Evolutionary conservation across 2,797 vertebrate species (phyloP).

Genomic region (Gorsachius magnificus): DNA sequence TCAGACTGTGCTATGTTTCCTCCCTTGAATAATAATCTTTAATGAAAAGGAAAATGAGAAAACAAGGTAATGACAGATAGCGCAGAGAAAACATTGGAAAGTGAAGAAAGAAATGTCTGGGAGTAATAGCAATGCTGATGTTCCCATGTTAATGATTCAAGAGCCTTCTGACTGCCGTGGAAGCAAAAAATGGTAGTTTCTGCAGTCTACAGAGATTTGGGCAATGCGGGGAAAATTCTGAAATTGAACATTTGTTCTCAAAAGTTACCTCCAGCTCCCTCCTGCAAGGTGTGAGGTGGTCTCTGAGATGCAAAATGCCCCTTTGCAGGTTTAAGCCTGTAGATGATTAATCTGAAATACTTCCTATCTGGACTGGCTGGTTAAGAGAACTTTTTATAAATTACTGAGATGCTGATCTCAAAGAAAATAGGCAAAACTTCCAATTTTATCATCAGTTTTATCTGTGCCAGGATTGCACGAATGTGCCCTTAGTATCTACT

Average conservation of each 20-base stretch:
- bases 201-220: not conserved
- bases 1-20: constrained; percentile 29
- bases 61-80: constrained; percentile 59
- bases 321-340: not conserved
- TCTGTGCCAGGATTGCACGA: not conserved
- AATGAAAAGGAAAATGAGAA: constrained; percentile 65
- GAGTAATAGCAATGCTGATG: not conserved
- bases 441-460: not conserved
- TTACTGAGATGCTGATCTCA: not conserved
- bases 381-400: constrained; percentile 22
- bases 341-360: constrained; percentile 14
- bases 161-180: not conserved
- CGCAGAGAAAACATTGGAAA: constrained; percentile 55
- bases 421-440: not conserved
- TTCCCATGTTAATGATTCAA: constrained; percentile 21
- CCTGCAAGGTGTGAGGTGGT: not conserved
- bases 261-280: not conserved
- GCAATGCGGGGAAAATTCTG: not conserved
- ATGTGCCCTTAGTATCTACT: not conserved
- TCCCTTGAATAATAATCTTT: constrained; percentile 38
- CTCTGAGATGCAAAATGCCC: not conserved
- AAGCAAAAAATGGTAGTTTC: not conserved
- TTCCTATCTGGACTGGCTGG: not conserved
- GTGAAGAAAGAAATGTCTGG: constrained; percentile 67
- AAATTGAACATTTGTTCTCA: not conserved